Base-by-base conservation (phyloP, 2,888 invertebrate species). In the Balanococcus diminutus region DNA sequence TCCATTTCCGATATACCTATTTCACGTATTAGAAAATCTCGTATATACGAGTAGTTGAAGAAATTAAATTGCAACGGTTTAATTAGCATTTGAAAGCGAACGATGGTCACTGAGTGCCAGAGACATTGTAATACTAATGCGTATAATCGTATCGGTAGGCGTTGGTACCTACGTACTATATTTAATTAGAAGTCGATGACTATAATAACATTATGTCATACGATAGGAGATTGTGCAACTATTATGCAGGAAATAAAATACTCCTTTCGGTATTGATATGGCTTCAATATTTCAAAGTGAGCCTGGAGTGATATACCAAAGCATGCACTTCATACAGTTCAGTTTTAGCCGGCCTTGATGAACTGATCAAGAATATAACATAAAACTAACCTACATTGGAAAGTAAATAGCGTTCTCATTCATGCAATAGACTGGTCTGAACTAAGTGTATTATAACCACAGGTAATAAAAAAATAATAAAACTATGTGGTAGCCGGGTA, bases 151-250 rank as follows among this genome's bases (percentile, higher is more conserved):
- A 31, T 14, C 22, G n/a, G 75, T 79, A 36, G 75, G 75, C 75
- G 75, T 79, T 22, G 22, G 56, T 56, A 56, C 56, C 56, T 56
- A 56, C 56, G 22, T 56, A 75, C 75, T n/a, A 36, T 28, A 72
- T 84, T 84, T 84, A 84, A 84, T 84, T 84, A 84, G 32, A 72
- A 67, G 67, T 72, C 39, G 84, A 61, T 67, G 67, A 36, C 67
- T 84, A 84, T 84, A 84, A 84, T 84, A 84, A 84, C 84, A 84
- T 84, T 84, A 84, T 84, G 84, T 84, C 84, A 84, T 84, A 72
- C 84, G 84, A 84, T 84, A 84, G 36, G 67, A 22, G 28, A 39
- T 84, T 84, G 32, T 25, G 84, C 72, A 84, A 84, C 72, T 4
- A 42, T 84, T 72, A 72, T 84, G 84, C 72, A 84, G 84, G 84